Evolutionary conservation across 2,888 invertebrate genomes (phyloP).

Genomic region (Dicyrtomina minuta): DNA sequence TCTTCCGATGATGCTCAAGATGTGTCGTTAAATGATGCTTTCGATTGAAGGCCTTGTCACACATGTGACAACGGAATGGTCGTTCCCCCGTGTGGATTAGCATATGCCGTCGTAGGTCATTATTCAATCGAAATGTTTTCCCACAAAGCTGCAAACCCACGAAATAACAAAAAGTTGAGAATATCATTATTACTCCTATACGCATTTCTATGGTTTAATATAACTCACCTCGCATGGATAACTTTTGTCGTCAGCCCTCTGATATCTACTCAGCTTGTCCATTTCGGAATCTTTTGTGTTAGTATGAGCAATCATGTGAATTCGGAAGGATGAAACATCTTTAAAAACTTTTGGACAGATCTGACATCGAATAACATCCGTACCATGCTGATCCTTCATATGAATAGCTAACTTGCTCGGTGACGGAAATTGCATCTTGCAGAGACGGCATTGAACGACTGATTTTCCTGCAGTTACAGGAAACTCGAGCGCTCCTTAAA

Average conservation of each 20-base stretch:
- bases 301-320: slow-evolving; percentile 24
- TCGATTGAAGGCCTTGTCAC: background rate
- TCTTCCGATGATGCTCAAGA: background rate
- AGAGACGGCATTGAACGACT: background rate
- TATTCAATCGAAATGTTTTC: background rate
- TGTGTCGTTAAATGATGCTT: slow-evolving; percentile 6
- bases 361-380: slow-evolving; percentile 8
- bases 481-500: no score
- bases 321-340: slow-evolving; percentile 3
- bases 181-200: background rate
- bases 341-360: slow-evolving; percentile 8
- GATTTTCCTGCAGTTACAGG: no score
- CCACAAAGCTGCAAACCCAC: background rate
- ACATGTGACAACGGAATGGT: background rate
- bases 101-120: background rate
- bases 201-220: background rate
- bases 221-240: background rate
- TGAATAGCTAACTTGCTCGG: background rate
- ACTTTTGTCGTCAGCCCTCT: background rate
- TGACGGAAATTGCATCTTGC: background rate
- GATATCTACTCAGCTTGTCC: background rate
- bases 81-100: slow-evolving; percentile 9
- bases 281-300: background rate
- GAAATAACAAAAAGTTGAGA: background rate
- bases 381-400: background rate